phyloP scores from a whole-genome alignment of 2,888 invertebrate species.

The Steinernema scapterisci region DNA sequence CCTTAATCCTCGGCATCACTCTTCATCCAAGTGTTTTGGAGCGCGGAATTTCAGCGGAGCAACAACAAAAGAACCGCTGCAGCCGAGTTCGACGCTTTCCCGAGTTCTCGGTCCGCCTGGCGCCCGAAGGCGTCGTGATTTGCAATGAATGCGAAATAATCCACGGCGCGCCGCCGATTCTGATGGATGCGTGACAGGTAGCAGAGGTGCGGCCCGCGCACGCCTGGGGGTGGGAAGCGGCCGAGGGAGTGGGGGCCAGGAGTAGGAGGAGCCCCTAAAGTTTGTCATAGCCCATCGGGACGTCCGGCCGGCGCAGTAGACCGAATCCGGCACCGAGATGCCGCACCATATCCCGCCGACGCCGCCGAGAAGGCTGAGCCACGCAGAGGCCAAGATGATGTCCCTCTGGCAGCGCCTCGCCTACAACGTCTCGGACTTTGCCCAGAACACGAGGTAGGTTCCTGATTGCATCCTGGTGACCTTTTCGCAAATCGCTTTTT shows the following conservation, averaged over 20 bases:
- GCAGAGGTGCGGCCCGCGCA: slow-evolving; percentile 10
- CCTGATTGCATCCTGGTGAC: neutral
- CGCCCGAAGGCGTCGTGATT: slow-evolving; percentile 4
- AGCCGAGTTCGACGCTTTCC: neutral
- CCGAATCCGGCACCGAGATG: slow-evolving; percentile 17
- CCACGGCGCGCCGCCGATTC: neutral
- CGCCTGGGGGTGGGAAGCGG: no score
- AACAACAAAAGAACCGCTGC: no score
- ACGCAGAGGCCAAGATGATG: slow-evolving; percentile 26
- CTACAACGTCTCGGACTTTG: slow-evolving; percentile 28
- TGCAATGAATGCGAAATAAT: slow-evolving; percentile 30
- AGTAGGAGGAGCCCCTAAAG: neutral
- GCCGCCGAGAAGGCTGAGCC: slow-evolving; percentile 21
- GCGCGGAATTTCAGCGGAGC: neutral
- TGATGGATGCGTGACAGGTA: slow-evolving; percentile 28
- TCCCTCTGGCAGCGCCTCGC: slow-evolving; percentile 10
- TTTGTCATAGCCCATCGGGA: neutral
- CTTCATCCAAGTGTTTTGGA: neutral
- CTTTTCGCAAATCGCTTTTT: neutral
- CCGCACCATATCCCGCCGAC: slow-evolving; percentile 17
- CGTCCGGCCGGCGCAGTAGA: slow-evolving; percentile 12
- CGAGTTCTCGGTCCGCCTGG: neutral
- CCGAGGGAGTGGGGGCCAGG: neutral
- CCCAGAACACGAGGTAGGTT: slow-evolving; percentile 20
- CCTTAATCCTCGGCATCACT: neutral